These are phyloP conservation scores for Cheilosia vernalis DNA, from an alignment of 2,888 invertebrate species.

Conservation along the genomic window DNA sequence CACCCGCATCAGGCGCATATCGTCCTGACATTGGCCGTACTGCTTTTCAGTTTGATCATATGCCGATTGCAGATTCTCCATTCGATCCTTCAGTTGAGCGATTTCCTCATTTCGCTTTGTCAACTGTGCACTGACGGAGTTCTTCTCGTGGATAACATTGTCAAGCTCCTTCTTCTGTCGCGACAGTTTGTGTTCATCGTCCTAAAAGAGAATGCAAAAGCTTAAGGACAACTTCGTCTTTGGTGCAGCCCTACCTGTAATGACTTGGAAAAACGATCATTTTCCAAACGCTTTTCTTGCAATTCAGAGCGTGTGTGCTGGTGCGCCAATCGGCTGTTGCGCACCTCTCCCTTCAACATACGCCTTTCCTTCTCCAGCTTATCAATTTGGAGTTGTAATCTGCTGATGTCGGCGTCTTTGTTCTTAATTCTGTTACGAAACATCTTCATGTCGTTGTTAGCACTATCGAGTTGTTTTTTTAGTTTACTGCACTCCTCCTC, in stretches of 20 bases:
- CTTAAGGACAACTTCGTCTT: not conserved
- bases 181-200: constrained; percentile 87
- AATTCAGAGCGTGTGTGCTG: constrained; percentile 82
- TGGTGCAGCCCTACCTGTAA: constrained; percentile 84
- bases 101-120: constrained; percentile 93
- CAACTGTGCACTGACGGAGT: constrained; percentile 92
- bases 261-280: constrained; percentile 87
- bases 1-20: constrained; percentile 91
- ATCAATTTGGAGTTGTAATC: constrained; percentile 87
- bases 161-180: constrained; percentile 90
- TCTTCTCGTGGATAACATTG: constrained; percentile 89
- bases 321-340: constrained; percentile 80
- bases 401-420: constrained; percentile 89
- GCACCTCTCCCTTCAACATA: constrained; percentile 85
- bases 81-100: constrained; percentile 90
- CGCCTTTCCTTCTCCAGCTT: constrained; percentile 90
- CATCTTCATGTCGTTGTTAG: constrained; percentile 78
- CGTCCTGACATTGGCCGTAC: constrained; percentile 91
- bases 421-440: constrained; percentile 89
- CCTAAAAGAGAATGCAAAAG: constrained; percentile 81
- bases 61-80: constrained; percentile 90
- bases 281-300: constrained; percentile 81
- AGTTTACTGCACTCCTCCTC: constrained; percentile 88
- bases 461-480: constrained; percentile 89
- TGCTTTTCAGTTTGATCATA: constrained; percentile 89